Evolutionary conservation across 2,113 vertebrate genomes (phyloP), one percentile per base, ranked within the genome.

Genomic region (Anhinga rufa): DNA sequence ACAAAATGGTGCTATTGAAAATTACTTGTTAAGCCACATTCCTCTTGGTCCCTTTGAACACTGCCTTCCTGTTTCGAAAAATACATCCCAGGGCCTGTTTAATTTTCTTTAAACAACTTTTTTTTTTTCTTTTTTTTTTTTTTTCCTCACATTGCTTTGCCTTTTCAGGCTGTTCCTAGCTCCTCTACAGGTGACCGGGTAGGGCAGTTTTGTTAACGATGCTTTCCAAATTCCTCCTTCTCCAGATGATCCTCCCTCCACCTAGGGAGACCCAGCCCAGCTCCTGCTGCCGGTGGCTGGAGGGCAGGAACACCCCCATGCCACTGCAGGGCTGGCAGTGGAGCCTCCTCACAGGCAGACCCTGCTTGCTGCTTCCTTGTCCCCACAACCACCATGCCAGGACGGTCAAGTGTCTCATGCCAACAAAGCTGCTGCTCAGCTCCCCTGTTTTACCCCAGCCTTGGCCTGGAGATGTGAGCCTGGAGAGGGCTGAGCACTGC

Each of bases 401-500:
- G 48, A 26, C 31, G 28, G 29, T 17, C 34, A 29, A 9, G 61
- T 11, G n/a, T 46, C 32, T 79, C 48, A 19, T 22, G 12, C 12
- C 54, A 54, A 32, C 21, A 66, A 58, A 85, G 34, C 13, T 64
- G 57, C 29, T 68, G 48, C 46, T 74, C 42, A 46, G 34, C 14
- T 65, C 0, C 0, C 2, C 25, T 15, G 1, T 31, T 66, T 31
- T 32, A 25, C 4, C 4, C 5, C 54, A 72, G n/a, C 22, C 34
- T 49, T 21, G 17, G 40, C 46, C 64, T 4, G 5, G 16, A 75
- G 42, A 6, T 1, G 1, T n/a, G 40, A 71, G 7, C 32, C 36
- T 57, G 60, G 36, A 78, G 18, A 40, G 62, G 44, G 29, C 34
- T 61, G 32, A 79, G 34, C 26, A 10, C 36, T 49, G 31, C 17